Evolutionary conservation across 1,140 invertebrate species (phyloP).

Genomic region (Ooceraea biroi): DNA sequence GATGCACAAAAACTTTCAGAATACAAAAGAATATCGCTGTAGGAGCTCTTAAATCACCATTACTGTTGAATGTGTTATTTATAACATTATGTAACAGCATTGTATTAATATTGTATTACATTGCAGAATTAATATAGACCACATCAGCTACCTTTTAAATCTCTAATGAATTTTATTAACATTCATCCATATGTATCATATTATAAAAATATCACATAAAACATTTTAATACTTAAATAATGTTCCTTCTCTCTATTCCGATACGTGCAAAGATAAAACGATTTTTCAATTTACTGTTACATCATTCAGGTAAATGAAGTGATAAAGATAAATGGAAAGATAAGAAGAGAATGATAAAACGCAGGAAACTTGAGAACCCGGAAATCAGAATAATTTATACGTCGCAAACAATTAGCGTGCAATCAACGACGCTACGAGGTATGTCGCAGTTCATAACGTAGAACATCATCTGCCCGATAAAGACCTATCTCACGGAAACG

Average conservation of each 20-base stretch:
- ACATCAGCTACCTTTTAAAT: too few species aligned
- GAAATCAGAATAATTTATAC: neutral
- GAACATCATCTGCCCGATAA: neutral
- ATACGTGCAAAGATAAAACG: neutral
- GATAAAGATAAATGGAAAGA: neutral
- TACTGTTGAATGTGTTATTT: neutral
- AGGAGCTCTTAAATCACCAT: neutral
- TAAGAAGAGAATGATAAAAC: too few species aligned
- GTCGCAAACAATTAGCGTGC: neutral
- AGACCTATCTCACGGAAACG: neutral
- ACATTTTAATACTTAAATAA: too few species aligned
- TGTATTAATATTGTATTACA: neutral
- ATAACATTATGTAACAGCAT: neutral
- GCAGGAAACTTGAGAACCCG: neutral
- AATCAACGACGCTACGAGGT: neutral
- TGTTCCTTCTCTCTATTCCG: neutral
- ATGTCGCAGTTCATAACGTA: slow-evolving; percentile 3
- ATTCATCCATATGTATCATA: too few species aligned
- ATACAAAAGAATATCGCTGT: slow-evolving; percentile 8
- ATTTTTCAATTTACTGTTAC: neutral
- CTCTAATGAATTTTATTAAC: too few species aligned
- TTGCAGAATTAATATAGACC: too few species aligned
- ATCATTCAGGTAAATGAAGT: neutral
- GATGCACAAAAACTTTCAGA: slow-evolving; percentile 23
- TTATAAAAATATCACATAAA: too few species aligned